These are phyloP conservation scores for Triplophysa siluroides DNA, from an alignment of 2,113 vertebrate genomes.

Conservation along the genomic window DNA sequence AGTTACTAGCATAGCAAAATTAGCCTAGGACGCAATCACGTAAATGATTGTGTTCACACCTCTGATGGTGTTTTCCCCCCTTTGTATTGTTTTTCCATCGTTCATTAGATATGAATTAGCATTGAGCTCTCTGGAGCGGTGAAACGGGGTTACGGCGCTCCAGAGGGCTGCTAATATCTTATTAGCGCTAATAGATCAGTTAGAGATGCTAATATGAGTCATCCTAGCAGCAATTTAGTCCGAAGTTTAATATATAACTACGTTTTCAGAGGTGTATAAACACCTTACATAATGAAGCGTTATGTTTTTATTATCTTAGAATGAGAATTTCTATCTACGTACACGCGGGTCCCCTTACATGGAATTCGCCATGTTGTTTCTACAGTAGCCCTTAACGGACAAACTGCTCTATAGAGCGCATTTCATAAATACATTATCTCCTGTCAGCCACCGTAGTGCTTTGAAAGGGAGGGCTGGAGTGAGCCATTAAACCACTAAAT, in stretches of 20 bases:
- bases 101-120: slow-evolving; percentile 43
- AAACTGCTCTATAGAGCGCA: too few species aligned
- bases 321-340: too few species aligned
- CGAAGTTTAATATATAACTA: neutral
- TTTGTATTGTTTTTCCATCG: neutral
- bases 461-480: too few species aligned
- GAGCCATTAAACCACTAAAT: too few species aligned
- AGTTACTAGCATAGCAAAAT: neutral
- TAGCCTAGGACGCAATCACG: neutral
- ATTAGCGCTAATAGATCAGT: slow-evolving; percentile 49
- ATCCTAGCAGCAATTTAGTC: slow-evolving; percentile 10
- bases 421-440: too few species aligned
- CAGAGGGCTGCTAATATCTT: slow-evolving; percentile 12
- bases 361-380: too few species aligned
- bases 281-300: too few species aligned
- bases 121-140: slow-evolving; percentile 5
- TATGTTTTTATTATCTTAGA: too few species aligned
- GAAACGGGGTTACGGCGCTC: slow-evolving; percentile 8
- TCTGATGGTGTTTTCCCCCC: neutral
- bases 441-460: too few species aligned
- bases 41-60: neutral
- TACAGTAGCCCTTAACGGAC: too few species aligned
- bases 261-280: too few species aligned
- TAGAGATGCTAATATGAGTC: neutral
- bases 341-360: too few species aligned